Evolutionary conservation across 2,888 invertebrate species (phyloP).

Genomic region (Linnaemya vulpina): DNA sequence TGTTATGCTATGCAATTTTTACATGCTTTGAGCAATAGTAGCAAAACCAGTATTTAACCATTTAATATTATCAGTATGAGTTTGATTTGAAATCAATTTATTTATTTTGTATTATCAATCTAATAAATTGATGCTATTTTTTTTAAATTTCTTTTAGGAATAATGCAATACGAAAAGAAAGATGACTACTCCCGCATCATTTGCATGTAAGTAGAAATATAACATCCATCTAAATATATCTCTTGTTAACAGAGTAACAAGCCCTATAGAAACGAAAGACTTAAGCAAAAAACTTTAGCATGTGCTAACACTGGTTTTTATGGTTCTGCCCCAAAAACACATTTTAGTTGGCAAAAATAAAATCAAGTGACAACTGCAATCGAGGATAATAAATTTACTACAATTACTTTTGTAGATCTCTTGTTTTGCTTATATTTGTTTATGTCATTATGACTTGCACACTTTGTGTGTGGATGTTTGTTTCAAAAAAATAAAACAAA

Average conservation of each 20-base stretch:
- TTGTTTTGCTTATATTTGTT: neutral
- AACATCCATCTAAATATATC: too few relatives aligned
- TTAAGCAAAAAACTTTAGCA: slow-evolving; percentile 41
- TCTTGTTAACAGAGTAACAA: neutral
- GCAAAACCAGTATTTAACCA: too few relatives aligned
- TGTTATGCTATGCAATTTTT: too few relatives aligned
- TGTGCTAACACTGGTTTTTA: slow-evolving; percentile 11
- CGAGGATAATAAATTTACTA: slow-evolving; percentile 36
- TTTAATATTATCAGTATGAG: too few relatives aligned
- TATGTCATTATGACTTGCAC: slow-evolving; percentile 37
- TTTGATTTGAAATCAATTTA: too few relatives aligned
- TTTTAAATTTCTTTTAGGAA: too few relatives aligned
- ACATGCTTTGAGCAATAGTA: too few relatives aligned
- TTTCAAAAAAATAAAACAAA: slow-evolving; percentile 15
- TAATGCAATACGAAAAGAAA: too few relatives aligned
- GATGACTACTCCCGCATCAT: too few relatives aligned
- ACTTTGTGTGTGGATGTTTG: slow-evolving; percentile 2
- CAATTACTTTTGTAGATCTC: neutral
- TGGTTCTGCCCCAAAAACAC: slow-evolving; percentile 2
- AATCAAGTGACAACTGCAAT: slow-evolving; percentile 25
- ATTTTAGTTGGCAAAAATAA: slow-evolving; percentile 11
- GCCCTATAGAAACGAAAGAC: slow-evolving; percentile 30
- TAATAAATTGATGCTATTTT: too few relatives aligned
- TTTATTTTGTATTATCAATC: too few relatives aligned
- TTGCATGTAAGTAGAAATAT: too few relatives aligned